These are phyloP conservation scores for Varanus salvator DNA, from an alignment of 2,113 vertebrate genomes.

Conservation along the genomic window DNA sequence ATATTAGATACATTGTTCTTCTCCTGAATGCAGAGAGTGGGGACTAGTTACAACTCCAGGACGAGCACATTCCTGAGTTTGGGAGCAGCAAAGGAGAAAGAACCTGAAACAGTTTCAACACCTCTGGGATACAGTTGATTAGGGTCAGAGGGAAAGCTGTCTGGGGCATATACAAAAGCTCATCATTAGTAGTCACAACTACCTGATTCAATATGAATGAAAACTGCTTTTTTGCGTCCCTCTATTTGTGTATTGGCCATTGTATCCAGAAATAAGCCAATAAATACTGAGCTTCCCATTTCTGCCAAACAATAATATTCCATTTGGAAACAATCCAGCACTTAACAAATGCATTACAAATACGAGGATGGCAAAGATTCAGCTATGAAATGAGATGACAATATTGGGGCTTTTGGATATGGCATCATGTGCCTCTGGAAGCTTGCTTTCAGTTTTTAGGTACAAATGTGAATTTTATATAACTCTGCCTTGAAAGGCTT, in stretches of 20 bases:
- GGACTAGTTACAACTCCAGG: too few relatives aligned
- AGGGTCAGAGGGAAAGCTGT: too few relatives aligned
- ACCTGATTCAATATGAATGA: slow-evolving; percentile 39
- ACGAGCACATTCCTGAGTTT: too few relatives aligned
- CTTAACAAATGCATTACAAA: slow-evolving; percentile 70
- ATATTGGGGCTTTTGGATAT: slow-evolving; percentile 34
- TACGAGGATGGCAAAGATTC: slow-evolving; percentile 62
- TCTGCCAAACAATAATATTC: slow-evolving; percentile 74
- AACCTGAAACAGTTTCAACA: too few relatives aligned
- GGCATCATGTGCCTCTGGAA: slow-evolving; percentile 23
- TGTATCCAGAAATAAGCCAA: slow-evolving; percentile 68
- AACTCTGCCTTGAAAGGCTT: slow-evolving; percentile 49
- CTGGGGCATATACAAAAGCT: neutral
- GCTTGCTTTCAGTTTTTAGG: slow-evolving; percentile 34
- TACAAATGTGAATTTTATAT: slow-evolving; percentile 41
- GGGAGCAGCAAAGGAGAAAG: too few relatives aligned
- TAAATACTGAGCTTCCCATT: slow-evolving; percentile 69
- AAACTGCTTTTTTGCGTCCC: slow-evolving; percentile 54
- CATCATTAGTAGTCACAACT: neutral
- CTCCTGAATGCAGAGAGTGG: too few relatives aligned
- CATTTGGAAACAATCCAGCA: slow-evolving; percentile 72
- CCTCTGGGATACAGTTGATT: too few relatives aligned
- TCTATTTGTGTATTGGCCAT: slow-evolving; percentile 65
- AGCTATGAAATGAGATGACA: slow-evolving; percentile 47
- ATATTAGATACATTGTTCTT: too few relatives aligned